Evolutionary conservation across 2,888 invertebrate genomes (phyloP), one percentile per base, ranked within the genome.

Genomic region (Drosophila mettleri): DNA sequence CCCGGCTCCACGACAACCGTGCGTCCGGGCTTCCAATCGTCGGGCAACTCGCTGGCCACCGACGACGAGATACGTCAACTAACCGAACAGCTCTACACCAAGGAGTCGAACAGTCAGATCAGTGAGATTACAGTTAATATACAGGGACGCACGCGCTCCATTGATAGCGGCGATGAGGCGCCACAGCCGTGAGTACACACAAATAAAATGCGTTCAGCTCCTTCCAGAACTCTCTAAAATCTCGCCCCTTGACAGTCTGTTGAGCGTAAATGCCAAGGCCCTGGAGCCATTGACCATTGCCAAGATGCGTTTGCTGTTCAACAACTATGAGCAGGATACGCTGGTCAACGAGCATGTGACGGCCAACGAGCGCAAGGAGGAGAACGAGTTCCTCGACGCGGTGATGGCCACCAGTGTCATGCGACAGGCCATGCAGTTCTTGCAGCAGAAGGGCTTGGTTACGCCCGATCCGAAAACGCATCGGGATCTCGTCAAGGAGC

Each of bases 241-340:
- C 34, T 14, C 5, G 14, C 14, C 72, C 90, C 91, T 36, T 12
- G 7, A 2, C 91, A 97, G 97, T 66, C 93, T 97, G 64, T 91
- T 97, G 39, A 93, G 93, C 16, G 93, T 96, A 22, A 93, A 94
- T 69, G 87, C 94, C 10, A 94, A 94, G 89, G 95, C 88, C 0
- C 69, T 95, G 73, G 91, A 92, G 46, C 64, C 86, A 0, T 93
- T 95, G 6, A 97, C 97, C 2, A 95, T 98, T 67, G 94, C 95
- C 74, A 95, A 95, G 85, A 94, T 98, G 78, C 90, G 95, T 45
- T 93, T 94, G 31, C 94, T 98, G 43, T 94, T 96, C 90, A 96
- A 98, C 91, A 98, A 98, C 92, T 98, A 98, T 90, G 95, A 97
- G 87, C 93, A 95, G 64, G 95, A 96, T 77, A 94, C 95, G 0